These are phyloP conservation scores for Lasioglossum vierecki DNA, from an alignment of 2,888 invertebrate genomes.

Conservation along the genomic window DNA sequence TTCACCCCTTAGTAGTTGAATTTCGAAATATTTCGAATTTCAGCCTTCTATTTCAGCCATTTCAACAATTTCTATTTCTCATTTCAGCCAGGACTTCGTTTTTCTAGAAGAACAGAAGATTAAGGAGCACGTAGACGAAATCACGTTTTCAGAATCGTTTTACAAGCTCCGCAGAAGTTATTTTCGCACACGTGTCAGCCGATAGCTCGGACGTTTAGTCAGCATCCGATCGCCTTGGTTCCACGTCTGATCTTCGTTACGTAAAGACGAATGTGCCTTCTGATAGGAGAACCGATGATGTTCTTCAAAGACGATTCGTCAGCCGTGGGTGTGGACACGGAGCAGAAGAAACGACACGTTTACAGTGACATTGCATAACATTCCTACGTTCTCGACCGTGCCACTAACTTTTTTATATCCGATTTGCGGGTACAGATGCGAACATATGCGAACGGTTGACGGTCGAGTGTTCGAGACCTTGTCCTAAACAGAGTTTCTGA, in stretches of 20 bases:
- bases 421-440: constrained; percentile 16
- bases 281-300: constrained; percentile 34
- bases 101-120: too few species aligned
- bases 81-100: too few species aligned
- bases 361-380: constrained; percentile 32
- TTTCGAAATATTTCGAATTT: too few species aligned
- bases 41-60: too few species aligned
- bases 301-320: constrained; percentile 7
- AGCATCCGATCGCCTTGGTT: background rate
- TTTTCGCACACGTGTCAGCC: background rate
- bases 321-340: constrained; percentile 29
- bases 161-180: background rate
- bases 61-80: too few species aligned
- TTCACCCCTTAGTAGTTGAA: too few species aligned
- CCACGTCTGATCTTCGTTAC: background rate
- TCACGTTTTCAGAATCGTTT: background rate
- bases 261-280: constrained; percentile 23
- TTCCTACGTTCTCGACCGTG: background rate
- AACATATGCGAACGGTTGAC: background rate
- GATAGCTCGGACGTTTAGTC: background rate
- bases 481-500: background rate
- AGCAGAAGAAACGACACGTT: constrained; percentile 18
- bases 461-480: background rate
- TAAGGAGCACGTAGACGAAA: background rate
- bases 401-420: constrained; percentile 20